Evolutionary conservation across 2,797 vertebrate genomes (phyloP).

Genomic region (Galagoides demidoff): DNA sequence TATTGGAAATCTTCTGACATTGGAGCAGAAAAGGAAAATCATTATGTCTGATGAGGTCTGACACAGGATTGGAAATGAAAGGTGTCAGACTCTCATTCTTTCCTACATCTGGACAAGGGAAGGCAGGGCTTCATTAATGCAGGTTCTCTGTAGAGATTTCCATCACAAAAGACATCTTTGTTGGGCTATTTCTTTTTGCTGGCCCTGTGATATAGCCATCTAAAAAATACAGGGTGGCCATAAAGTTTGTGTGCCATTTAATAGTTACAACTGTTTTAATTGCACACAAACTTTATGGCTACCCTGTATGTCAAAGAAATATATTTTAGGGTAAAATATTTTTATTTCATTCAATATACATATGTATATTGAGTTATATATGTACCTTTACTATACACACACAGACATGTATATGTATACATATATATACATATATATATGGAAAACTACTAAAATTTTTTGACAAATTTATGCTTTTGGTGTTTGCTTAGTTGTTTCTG

Average conservation of each 20-base stretch:
- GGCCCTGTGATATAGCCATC: background rate
- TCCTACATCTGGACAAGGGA: background rate
- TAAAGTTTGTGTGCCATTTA: no score
- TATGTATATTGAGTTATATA: background rate
- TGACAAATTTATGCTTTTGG: conserved; percentile 17
- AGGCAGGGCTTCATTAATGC: background rate
- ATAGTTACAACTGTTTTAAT: no score
- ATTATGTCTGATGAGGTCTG: no score
- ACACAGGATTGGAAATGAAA: background rate
- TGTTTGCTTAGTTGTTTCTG: conserved; percentile 9
- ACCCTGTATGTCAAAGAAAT: background rate
- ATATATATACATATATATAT: background rate
- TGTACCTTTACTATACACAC: background rate
- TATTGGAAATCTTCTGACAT: no score
- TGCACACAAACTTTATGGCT: no score
- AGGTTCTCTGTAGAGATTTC: background rate
- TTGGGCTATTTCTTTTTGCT: background rate
- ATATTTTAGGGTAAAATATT: background rate
- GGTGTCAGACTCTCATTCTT: background rate
- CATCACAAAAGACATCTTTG: background rate
- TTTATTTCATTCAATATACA: background rate
- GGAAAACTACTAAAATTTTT: background rate
- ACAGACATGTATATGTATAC: background rate
- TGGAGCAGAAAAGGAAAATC: no score
- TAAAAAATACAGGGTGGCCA: background rate